Conservation (phyloP, 2,888 invertebrate species). For the Pollenia amentaria region DNA sequence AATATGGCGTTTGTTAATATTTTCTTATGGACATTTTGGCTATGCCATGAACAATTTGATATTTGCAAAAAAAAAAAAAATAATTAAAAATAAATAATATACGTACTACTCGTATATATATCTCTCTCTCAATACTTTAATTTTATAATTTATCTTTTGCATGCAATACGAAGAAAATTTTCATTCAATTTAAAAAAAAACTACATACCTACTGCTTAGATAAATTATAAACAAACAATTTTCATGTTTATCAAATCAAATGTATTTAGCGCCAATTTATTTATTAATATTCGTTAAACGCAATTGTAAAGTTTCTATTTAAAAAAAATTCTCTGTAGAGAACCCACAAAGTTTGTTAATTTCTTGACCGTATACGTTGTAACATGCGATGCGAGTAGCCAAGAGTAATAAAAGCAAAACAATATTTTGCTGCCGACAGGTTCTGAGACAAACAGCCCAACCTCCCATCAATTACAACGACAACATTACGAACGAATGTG, state of each 20-base stretch:
- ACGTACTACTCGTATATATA: too few relatives aligned
- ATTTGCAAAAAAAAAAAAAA: too few relatives aligned
- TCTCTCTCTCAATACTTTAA: too few relatives aligned
- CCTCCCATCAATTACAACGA: slow-evolving; percentile 29
- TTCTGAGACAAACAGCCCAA: slow-evolving; percentile 47
- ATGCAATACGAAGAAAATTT: neutral
- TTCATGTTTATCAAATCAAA: neutral
- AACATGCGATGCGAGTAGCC: slow-evolving; percentile 31
- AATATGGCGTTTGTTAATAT: too few relatives aligned
- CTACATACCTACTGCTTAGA: neutral
- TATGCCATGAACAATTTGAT: too few relatives aligned
- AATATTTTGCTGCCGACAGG: slow-evolving; percentile 40
- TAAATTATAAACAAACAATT: slow-evolving; percentile 22
- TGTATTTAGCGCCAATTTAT: slow-evolving; percentile 58
- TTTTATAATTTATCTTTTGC: neutral
- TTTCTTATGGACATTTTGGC: too few relatives aligned
- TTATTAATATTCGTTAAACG: slow-evolving; percentile 33
- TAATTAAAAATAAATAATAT: too few relatives aligned
- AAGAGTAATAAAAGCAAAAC: slow-evolving; percentile 30
- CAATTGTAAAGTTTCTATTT: slow-evolving; percentile 28
- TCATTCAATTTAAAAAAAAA: neutral
- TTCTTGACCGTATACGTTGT: neutral
- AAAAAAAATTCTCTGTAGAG: slow-evolving; percentile 23
- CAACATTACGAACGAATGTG: neutral
- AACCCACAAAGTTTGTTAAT: slow-evolving; percentile 2